Conservation (phyloP, 2,113 vertebrate genomes). For the Pycnonotus jocosus region DNA sequence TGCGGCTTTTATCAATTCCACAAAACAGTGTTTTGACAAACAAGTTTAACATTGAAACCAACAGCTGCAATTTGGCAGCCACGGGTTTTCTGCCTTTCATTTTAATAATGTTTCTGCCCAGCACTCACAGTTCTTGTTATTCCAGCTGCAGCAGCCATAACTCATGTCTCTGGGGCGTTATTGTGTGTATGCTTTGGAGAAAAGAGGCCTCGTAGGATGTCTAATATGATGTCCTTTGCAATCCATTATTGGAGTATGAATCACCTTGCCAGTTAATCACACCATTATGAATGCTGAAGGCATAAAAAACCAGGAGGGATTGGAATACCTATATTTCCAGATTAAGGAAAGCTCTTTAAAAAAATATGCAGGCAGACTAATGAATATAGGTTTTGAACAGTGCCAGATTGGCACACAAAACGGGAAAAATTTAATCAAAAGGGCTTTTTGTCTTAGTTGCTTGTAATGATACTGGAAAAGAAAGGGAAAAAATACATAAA, state of each 20-base stretch:
- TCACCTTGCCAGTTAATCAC: constrained; percentile 70
- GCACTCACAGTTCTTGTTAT: constrained; percentile 56
- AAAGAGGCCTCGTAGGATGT: constrained; percentile 61
- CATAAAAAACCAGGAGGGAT: constrained; percentile 59
- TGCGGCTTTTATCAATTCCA: constrained; percentile 6
- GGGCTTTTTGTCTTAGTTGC: neutral
- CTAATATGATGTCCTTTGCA: constrained; percentile 68
- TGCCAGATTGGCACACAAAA: neutral
- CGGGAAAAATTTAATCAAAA: neutral
- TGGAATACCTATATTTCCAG: constrained; percentile 43
- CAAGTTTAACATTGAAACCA: constrained; percentile 70
- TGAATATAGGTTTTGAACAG: neutral
- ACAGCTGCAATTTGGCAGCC: constrained; percentile 62
- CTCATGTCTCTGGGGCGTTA: constrained; percentile 66
- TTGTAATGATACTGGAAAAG: neutral
- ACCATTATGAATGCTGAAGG: constrained; percentile 62
- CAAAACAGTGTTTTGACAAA: constrained; percentile 65
- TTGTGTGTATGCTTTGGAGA: constrained; percentile 60
- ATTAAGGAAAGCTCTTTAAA: constrained; percentile 54
- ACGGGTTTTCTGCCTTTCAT: constrained; percentile 64
- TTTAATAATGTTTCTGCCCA: constrained; percentile 67
- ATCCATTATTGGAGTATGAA: constrained; percentile 67
- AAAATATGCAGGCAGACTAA: neutral
- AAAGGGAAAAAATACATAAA: neutral
- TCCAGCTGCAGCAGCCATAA: constrained; percentile 61